Evolutionary conservation across 2,888 invertebrate species (phyloP).

Genomic region (Lithophane socia): DNA sequence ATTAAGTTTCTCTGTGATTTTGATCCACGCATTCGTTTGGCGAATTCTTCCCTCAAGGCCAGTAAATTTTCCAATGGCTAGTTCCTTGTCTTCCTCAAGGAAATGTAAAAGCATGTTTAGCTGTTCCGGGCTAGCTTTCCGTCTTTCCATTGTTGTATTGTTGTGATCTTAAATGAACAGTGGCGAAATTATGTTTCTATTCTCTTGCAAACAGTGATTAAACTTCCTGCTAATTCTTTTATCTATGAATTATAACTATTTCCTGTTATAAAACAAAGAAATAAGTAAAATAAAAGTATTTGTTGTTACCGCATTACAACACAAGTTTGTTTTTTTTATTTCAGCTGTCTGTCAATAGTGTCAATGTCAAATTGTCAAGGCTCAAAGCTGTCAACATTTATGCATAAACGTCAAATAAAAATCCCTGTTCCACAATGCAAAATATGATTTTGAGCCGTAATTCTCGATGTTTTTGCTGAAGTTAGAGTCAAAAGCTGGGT

Average conservation of each 20-base stretch:
- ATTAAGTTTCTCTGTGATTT: slow-evolving; percentile 81
- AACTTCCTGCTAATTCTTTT: neutral
- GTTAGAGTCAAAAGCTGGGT: neutral
- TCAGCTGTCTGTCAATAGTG: slow-evolving; percentile 25
- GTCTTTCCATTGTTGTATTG: slow-evolving; percentile 69
- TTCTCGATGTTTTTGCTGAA: neutral
- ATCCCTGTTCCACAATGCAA: slow-evolving; percentile 7
- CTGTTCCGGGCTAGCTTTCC: slow-evolving; percentile 83
- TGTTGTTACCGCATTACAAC: slow-evolving; percentile 54
- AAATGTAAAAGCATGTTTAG: slow-evolving; percentile 80
- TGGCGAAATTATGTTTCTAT: slow-evolving; percentile 11
- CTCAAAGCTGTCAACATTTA: neutral
- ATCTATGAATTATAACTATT: slow-evolving; percentile 21
- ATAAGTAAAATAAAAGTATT: slow-evolving; percentile 35
- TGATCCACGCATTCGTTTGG: slow-evolving; percentile 81
- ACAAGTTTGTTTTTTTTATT: slow-evolving; percentile 53
- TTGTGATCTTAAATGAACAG: slow-evolving; percentile 56
- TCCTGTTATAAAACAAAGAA: slow-evolving; percentile 46
- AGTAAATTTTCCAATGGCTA: slow-evolving; percentile 79
- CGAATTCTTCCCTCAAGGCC: slow-evolving; percentile 79
- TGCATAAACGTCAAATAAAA: slow-evolving; percentile 6
- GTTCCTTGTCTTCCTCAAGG: slow-evolving; percentile 79
- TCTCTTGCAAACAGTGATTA: slow-evolving; percentile 9
- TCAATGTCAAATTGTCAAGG: slow-evolving; percentile 11
- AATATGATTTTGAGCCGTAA: neutral